Conservation (phyloP, 2,113 vertebrate species). For the Laterallus jamaicensis region DNA sequence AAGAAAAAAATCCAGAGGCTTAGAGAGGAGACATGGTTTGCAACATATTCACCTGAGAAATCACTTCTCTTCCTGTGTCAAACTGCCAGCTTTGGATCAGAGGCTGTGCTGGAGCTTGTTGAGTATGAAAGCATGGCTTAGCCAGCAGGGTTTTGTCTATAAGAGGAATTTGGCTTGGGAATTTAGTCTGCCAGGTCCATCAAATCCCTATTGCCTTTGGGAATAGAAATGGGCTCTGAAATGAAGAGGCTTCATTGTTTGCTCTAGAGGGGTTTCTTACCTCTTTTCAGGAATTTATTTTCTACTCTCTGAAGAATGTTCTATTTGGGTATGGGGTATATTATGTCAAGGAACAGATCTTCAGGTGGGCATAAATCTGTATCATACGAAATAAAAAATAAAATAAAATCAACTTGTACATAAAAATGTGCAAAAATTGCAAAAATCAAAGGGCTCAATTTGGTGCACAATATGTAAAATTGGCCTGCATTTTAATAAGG, state of each 20-base stretch:
- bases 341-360: background rate
- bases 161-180: conserved; percentile 52
- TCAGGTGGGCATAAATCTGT: background rate
- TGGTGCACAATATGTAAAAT: background rate
- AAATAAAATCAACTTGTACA: background rate
- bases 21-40: conserved; percentile 3
- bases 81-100: conserved; percentile 50
- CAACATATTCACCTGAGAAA: conserved; percentile 45
- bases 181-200: conserved; percentile 39
- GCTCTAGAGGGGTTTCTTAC: background rate
- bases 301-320: background rate
- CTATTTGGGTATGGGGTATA: background rate
- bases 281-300: conserved; percentile 12
- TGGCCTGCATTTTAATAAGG: background rate
- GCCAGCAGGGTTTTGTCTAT: conserved; percentile 37
- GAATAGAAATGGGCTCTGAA: conserved; percentile 23
- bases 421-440: background rate
- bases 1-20: conserved; percentile 7
- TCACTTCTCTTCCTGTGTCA: conserved; percentile 27
- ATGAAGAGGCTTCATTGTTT: conserved; percentile 28
- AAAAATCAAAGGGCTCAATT: background rate
- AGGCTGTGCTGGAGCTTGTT: background rate
- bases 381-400: background rate
- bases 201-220: conserved; percentile 14
- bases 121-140: conserved; percentile 43